A percentile compares a stretch with the other conserved stretches of the same genome.
Evolutionary conservation across 2,888 invertebrate genomes (phyloP).

Genomic region (Drosophila putrida): DNA sequence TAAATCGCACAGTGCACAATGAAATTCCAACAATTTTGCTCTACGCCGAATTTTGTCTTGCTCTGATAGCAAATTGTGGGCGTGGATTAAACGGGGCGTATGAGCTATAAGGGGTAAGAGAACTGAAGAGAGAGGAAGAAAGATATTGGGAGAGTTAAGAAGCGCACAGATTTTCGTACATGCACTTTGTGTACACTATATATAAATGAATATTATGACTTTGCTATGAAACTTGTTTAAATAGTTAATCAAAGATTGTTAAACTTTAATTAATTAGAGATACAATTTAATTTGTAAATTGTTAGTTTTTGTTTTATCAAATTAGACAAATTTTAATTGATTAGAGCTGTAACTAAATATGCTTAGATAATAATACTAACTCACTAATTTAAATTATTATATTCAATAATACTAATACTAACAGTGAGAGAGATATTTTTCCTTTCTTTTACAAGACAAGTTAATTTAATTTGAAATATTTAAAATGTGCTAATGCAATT

Average conservation of each 20-base stretch:
- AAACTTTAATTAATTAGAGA: neutral
- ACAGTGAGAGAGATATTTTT: neutral
- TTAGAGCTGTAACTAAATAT: neutral
- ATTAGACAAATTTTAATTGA: no score
- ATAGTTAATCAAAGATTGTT: neutral
- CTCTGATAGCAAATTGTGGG: conserved; percentile 36
- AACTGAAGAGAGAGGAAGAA: neutral
- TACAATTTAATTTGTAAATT: neutral
- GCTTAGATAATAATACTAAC: no score
- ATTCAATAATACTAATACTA: no score
- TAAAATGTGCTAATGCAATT: no score
- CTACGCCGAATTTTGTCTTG: conserved; percentile 44
- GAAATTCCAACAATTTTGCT: conserved; percentile 57
- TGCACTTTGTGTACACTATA: conserved; percentile 37
- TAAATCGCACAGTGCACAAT: conserved; percentile 74
- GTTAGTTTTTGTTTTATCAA: no score
- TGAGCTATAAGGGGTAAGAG: neutral
- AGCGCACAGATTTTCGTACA: conserved; percentile 24
- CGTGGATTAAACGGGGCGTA: neutral
- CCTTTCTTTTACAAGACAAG: no score
- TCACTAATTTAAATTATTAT: no score
- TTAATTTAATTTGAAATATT: no score
- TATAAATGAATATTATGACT: neutral
- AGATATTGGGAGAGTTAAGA: neutral
- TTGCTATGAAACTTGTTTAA: neutral